Evolutionary conservation across 1,140 invertebrate species (phyloP).

Genomic region (Drosophila sulfurigaster): DNA sequence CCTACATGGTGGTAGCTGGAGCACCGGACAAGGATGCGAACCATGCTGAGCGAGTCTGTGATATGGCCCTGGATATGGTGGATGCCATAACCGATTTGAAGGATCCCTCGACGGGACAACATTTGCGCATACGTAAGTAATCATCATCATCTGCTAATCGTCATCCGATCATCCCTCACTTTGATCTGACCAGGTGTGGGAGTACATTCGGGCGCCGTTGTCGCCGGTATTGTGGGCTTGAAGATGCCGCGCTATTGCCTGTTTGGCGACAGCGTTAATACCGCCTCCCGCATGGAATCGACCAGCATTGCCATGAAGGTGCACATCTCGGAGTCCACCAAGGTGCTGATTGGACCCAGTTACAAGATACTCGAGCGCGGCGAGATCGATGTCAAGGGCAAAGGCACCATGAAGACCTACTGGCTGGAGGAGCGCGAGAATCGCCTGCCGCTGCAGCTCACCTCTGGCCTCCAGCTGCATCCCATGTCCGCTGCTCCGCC

Average conservation of each 20-base stretch:
- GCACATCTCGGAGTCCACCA: slow-evolving; percentile 96
- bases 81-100: slow-evolving; percentile 95
- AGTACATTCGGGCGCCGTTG: slow-evolving; percentile 95
- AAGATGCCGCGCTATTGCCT: slow-evolving; percentile 95
- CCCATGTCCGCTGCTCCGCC: slow-evolving; percentile 56
- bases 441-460: slow-evolving; percentile 86
- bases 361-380: slow-evolving; percentile 93
- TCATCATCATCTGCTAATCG: neutral
- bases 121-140: slow-evolving; percentile 91
- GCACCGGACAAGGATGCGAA: slow-evolving; percentile 95
- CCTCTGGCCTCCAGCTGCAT: slow-evolving; percentile 60
- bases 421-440: slow-evolving; percentile 92
- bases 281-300: slow-evolving; percentile 96
- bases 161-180: neutral
- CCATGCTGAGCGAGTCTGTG: slow-evolving; percentile 97
- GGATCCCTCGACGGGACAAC: slow-evolving; percentile 95
- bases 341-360: slow-evolving; percentile 89
- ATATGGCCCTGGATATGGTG: slow-evolving; percentile 98
- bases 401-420: slow-evolving; percentile 96
- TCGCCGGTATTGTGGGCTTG: slow-evolving; percentile 96
- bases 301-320: slow-evolving; percentile 97
- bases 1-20: slow-evolving; percentile 98
- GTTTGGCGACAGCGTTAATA: slow-evolving; percentile 97
- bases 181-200: slow-evolving; percentile 87
- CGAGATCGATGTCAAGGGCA: slow-evolving; percentile 94